These are phyloP conservation scores for Machaerirhynchus nigripectus DNA, from an alignment of 2,113 vertebrate species.

Conservation along the genomic window DNA sequence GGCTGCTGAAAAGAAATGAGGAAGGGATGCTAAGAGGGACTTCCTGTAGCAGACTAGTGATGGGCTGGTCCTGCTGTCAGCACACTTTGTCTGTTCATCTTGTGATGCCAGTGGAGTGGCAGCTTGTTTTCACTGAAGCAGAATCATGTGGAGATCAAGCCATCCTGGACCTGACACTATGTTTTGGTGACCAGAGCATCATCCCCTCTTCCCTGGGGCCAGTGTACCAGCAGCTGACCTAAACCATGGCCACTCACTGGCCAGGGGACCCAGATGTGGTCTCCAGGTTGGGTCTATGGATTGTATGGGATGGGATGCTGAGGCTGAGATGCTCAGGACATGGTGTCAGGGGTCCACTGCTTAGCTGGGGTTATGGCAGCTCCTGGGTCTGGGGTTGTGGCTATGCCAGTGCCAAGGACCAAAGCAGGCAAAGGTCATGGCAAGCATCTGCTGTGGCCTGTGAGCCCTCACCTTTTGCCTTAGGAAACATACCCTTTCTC, in stretches of 20 bases:
- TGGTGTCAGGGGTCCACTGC: rapidly evolving
- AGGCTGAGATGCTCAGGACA: background rate
- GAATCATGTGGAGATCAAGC: background rate
- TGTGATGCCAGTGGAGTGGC: background rate
- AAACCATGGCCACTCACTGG: rapidly evolving
- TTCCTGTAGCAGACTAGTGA: too few relatives aligned
- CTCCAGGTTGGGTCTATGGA: background rate
- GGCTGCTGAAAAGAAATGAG: background rate
- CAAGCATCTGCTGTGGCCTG: background rate
- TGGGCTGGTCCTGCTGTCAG: background rate
- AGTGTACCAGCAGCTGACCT: background rate
- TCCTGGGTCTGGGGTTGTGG: rapidly evolving
- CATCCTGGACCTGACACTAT: background rate
- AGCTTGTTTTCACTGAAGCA: background rate
- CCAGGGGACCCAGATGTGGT: rapidly evolving
- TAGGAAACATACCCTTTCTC: background rate
- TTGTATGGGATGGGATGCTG: rapidly evolving
- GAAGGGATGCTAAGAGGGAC: background rate
- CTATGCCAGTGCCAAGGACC: background rate
- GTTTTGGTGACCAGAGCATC: background rate
- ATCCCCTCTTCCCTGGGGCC: background rate
- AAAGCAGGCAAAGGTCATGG: background rate
- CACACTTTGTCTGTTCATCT: background rate
- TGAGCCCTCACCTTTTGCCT: background rate
- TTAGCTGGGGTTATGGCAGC: background rate